Evolutionary conservation across 2,113 vertebrate genomes (phyloP), one percentile per base, ranked within the genome.

Genomic region (Manacus vitellinus): DNA sequence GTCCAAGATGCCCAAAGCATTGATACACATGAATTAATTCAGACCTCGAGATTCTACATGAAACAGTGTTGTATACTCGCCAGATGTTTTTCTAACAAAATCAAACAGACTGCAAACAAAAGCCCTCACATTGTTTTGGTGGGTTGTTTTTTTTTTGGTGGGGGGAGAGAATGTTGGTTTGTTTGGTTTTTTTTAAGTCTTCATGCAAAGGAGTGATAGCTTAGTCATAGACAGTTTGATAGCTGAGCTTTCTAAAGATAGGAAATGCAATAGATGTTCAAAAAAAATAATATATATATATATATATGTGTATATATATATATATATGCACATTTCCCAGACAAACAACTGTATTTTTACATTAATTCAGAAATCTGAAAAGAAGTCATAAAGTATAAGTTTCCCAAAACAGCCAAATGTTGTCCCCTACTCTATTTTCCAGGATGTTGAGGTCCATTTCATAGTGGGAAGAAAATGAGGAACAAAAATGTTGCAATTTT

Each of bases 31-130:
- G 1, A 19, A 13, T 54, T 35, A 43, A 51, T 51, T 77, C 27
- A 28, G 4, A 3, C 3, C 15, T 5, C 25, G 6, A n/a, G 10
- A 30, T 67, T 75, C 8, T 79, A 59, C 4, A 1, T 1, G 17
- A 41, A 89, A 54, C 0, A 11, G 4, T n/a, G 37, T 55, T 46
- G 8, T 2, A 41, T 0, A 9, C 1, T 46, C 83, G 6, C 0
- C 14, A 71, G n/a, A 7, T 37, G 13, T 51, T 61, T 63, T 62
- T 66, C 14, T 62, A 52, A 33, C 1, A 51, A 55, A 43, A 58
- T 61, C 4, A 39, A 43, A 62, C 18, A 27, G 4, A 89, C 46
- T 41, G 12, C 3, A 82, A 91, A 44, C 4, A 76, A 68, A 80
- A 63, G 0, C 2, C 8, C 31, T 4, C 16, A 21, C 4, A 16